Conservation (phyloP, 2,797 vertebrate genomes). For the Anniella stebbinsi region DNA sequence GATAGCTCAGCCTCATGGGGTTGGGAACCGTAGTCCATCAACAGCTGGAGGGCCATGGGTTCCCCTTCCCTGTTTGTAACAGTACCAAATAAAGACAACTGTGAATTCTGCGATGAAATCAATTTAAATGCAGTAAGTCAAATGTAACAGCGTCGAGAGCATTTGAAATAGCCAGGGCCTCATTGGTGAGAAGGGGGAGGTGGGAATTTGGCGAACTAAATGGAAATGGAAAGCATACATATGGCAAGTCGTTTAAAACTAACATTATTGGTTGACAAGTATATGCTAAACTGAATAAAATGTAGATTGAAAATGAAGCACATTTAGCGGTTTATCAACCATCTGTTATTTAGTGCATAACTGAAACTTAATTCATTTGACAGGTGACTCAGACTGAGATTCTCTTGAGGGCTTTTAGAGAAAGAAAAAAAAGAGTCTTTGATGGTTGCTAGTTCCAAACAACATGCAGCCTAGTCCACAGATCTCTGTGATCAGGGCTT, state of each 20-base stretch:
- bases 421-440: not conserved
- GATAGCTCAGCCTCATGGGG: no score
- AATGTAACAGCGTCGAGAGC: not conserved
- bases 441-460: slow-evolving; percentile 24
- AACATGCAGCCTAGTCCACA: not conserved
- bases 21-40: no score
- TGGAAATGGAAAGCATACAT: not conserved
- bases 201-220: not conserved
- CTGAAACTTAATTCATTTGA: slow-evolving; percentile 59
- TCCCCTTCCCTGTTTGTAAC: not conserved
- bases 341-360: slow-evolving; percentile 65
- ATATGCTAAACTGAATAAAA: not conserved
- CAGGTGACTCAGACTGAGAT: slow-evolving; percentile 46
- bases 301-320: slow-evolving; percentile 4
- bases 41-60: no score
- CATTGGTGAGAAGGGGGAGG: not conserved
- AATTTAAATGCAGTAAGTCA: slow-evolving; percentile 61
- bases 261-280: not conserved
- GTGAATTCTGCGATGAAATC: slow-evolving; percentile 24
- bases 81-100: slow-evolving; percentile 1
- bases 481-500: slow-evolving; percentile 57
- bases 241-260: not conserved
- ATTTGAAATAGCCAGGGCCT: not conserved
- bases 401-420: slow-evolving; percentile 32
- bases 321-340: slow-evolving; percentile 52